A percentile compares a stretch with the other conserved stretches of the same genome.
These are phyloP conservation scores for Eulemur rufifrons DNA, from an alignment of 2,113 vertebrate genomes.

Conservation along the genomic window DNA sequence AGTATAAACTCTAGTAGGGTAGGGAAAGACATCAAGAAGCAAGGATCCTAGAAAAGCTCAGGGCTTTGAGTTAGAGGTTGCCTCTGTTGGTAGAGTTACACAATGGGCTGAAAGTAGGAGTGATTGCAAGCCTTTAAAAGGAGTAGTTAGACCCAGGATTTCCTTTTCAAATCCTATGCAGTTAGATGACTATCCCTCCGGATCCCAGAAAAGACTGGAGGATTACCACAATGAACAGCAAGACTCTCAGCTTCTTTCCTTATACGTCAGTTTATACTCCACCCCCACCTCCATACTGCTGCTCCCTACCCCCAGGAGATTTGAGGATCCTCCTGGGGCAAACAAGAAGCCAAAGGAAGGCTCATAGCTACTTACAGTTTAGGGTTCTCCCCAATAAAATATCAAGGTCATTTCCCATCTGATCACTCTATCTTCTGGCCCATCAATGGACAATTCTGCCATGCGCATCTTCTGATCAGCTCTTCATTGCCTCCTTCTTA, in stretches of 20 bases:
- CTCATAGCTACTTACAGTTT: background rate
- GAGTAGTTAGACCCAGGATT: background rate
- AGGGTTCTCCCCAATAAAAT: background rate
- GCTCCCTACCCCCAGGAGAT: background rate
- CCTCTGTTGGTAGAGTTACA: background rate
- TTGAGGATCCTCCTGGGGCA: background rate
- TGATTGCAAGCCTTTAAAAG: background rate
- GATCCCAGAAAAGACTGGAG: background rate
- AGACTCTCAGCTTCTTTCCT: background rate
- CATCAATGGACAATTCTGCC: background rate
- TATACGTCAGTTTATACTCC: background rate
- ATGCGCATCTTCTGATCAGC: background rate
- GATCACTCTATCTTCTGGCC: background rate
- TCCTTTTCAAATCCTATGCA: background rate
- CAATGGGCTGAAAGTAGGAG: background rate
- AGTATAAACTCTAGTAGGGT: background rate
- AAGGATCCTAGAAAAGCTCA: background rate
- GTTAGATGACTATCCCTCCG: background rate
- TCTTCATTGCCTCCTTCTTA: background rate
- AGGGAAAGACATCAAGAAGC: background rate
- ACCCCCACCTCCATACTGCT: rapidly evolving
- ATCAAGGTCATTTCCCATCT: background rate
- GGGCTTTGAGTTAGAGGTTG: background rate
- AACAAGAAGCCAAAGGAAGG: background rate
- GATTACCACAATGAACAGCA: background rate